A percentile compares a stretch with the other conserved stretches of the same genome.
Conservation (phyloP, 2,888 invertebrate genomes). For the Scaeva pyrastri region DNA sequence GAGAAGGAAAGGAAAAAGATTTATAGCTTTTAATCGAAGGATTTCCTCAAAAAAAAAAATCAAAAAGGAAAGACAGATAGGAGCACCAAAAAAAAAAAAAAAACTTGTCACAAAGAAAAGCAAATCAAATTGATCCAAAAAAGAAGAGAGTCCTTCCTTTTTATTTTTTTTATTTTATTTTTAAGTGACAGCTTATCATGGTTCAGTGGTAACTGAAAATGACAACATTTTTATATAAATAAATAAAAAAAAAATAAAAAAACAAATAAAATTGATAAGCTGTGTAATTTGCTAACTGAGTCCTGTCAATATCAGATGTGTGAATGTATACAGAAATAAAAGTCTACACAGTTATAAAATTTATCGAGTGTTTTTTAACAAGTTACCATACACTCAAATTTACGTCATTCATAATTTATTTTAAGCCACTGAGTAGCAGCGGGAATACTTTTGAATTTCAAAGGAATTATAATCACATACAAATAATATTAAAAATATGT, state of each 20-base stretch:
- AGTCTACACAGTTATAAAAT: too few relatives aligned
- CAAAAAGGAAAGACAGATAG: not conserved
- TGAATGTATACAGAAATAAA: not conserved
- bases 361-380: too few relatives aligned
- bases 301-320: not conserved
- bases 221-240: not conserved
- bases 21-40: conserved; percentile 27
- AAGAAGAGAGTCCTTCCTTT: not conserved
- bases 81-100: not conserved
- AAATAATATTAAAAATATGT: too few relatives aligned
- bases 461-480: too few relatives aligned
- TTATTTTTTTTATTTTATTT: not conserved
- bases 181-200: conserved; percentile 18
- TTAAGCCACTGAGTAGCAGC: too few relatives aligned
- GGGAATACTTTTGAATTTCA: too few relatives aligned
- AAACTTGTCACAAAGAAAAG: not conserved
- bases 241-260: not conserved
- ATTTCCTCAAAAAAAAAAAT: not conserved
- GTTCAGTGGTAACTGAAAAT: conserved; percentile 25
- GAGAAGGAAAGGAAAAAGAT: not conserved
- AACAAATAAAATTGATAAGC: conserved; percentile 13
- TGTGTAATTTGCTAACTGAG: not conserved
- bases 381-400: too few relatives aligned
- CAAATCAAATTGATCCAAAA: conserved; percentile 2
- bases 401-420: too few relatives aligned